These are phyloP conservation scores for Ypsolopha sequella DNA, from an alignment of 2,888 invertebrate species.

Conservation along the genomic window DNA sequence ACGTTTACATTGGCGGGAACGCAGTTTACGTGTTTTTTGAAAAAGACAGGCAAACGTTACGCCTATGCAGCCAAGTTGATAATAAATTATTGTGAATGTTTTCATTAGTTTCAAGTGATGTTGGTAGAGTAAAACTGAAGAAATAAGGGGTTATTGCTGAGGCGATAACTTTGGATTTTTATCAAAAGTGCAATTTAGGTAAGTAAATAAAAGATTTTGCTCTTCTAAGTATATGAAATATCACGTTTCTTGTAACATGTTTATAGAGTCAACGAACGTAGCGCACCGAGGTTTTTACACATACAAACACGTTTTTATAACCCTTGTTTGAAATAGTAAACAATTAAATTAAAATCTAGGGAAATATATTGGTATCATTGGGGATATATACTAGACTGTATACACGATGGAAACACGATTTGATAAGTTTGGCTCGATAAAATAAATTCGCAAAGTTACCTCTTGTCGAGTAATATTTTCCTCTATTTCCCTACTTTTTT, in stretches of 20 bases:
- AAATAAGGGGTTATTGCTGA: slow-evolving; percentile 52
- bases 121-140: slow-evolving; percentile 45
- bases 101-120: slow-evolving; percentile 42
- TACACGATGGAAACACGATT: too few relatives aligned
- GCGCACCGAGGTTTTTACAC: too few relatives aligned
- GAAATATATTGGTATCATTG: too few relatives aligned
- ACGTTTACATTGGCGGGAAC: slow-evolving; percentile 64
- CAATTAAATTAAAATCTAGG: too few relatives aligned
- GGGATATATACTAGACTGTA: too few relatives aligned
- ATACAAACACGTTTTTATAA: too few relatives aligned
- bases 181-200: slow-evolving; percentile 42
- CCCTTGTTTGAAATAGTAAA: too few relatives aligned
- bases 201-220: slow-evolving; percentile 15
- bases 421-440: too few relatives aligned
- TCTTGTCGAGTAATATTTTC: too few relatives aligned
- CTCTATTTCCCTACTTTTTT: too few relatives aligned
- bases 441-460: neutral
- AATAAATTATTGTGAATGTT: slow-evolving; percentile 25
- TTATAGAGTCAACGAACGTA: neutral
- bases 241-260: neutral
- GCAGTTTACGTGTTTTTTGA: slow-evolving; percentile 29
- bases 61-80: slow-evolving; percentile 22
- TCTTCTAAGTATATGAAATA: neutral
- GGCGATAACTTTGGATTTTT: slow-evolving; percentile 62
- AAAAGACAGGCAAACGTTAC: slow-evolving; percentile 19